Evolutionary conservation across 2,888 invertebrate genomes (phyloP).

Genomic region (Xestobium rufovillosum): DNA sequence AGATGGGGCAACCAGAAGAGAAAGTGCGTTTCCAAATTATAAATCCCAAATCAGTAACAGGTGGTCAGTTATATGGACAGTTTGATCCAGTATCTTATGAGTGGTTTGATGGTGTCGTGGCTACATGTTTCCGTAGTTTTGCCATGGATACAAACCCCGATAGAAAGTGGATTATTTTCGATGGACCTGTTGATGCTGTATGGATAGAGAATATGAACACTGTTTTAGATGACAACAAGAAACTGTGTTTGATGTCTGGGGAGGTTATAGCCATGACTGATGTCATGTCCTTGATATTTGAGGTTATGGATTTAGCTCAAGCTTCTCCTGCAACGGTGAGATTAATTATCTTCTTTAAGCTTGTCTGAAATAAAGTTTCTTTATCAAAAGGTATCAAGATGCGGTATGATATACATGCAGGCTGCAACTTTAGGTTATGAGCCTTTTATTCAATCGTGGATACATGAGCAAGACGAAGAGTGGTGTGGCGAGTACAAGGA

Average conservation of each 20-base stretch:
- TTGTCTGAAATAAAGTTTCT: no score
- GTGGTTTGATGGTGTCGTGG: constrained; percentile 83
- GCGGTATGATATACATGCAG: constrained; percentile 89
- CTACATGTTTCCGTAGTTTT: constrained; percentile 69
- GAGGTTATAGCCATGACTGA: constrained; percentile 78
- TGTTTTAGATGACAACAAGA: constrained; percentile 81
- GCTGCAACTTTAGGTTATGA: constrained; percentile 75
- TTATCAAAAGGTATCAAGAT: constrained; percentile 54
- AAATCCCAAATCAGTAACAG: constrained; percentile 89
- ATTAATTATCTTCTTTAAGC: neutral
- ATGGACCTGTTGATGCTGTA: constrained; percentile 82
- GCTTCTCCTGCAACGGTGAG: constrained; percentile 77
- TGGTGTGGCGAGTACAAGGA: constrained; percentile 64
- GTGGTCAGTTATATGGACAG: constrained; percentile 87
- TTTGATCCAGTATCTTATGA: constrained; percentile 85
- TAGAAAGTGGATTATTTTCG: constrained; percentile 88
- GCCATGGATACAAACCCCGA: constrained; percentile 66
- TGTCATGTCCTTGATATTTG: constrained; percentile 82
- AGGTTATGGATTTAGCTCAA: constrained; percentile 78
- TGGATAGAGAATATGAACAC: constrained; percentile 92
- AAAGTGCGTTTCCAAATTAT: constrained; percentile 69
- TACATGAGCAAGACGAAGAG: constrained; percentile 53
- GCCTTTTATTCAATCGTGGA: constrained; percentile 76
- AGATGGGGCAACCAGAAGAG: constrained; percentile 51
- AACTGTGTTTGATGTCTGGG: constrained; percentile 78